A percentile compares a stretch with the other conserved stretches of the same genome.
Evolutionary conservation across 2,888 invertebrate genomes (phyloP).

Genomic region (Melinopterus prodromus): DNA sequence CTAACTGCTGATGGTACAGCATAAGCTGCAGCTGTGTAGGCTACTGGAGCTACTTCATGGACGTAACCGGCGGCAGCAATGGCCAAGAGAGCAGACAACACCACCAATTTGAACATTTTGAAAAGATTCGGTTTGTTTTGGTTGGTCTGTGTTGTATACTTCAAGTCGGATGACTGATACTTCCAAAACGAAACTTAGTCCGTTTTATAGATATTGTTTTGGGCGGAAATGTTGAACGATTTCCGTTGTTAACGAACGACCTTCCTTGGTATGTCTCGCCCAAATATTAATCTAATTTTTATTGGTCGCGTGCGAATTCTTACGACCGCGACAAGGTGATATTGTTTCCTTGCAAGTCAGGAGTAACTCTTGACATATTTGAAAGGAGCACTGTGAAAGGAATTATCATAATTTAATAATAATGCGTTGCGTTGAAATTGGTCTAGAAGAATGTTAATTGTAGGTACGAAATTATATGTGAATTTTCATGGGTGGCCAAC

Average conservation of each 20-base stretch:
- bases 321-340: neutral
- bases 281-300: neutral
- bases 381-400: neutral
- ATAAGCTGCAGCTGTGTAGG: conserved; percentile 56
- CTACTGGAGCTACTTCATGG: conserved; percentile 47
- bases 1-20: conserved; percentile 58
- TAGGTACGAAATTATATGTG: too few relatives aligned
- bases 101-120: conserved; percentile 67
- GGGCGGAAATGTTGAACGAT: conserved; percentile 28
- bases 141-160: conserved; percentile 26
- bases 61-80: conserved; percentile 64
- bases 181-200: neutral
- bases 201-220: conserved; percentile 31
- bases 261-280: neutral
- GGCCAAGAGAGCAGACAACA: conserved; percentile 67
- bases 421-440: neutral
- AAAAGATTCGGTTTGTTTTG: neutral
- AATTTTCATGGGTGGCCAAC: too few relatives aligned
- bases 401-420: neutral
- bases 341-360: neutral
- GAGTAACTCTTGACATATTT: neutral
- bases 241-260: neutral
- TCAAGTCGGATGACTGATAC: conserved; percentile 33
- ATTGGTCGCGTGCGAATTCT: neutral
- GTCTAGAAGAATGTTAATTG: neutral